A percentile compares a stretch with the other conserved stretches of the same genome.
Evolutionary conservation across 2,888 invertebrate genomes (phyloP).

Genomic region (Scelioninae gen. 2): DNA sequence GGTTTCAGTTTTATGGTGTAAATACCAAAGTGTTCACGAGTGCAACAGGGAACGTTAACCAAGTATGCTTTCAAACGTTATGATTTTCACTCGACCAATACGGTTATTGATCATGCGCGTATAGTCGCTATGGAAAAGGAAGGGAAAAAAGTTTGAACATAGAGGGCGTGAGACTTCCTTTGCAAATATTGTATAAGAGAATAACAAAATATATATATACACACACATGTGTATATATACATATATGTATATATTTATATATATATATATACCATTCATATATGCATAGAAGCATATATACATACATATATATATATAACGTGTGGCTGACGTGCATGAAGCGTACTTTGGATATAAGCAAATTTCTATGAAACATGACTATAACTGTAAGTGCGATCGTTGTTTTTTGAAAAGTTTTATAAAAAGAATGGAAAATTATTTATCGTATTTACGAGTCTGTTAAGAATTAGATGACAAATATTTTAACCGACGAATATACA

Average conservation of each 20-base stretch:
- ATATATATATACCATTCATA: too few species aligned
- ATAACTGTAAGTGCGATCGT: conserved; percentile 48
- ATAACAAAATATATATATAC: too few species aligned
- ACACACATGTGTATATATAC: too few species aligned
- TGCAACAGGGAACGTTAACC: conserved; percentile 20
- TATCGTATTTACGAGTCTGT: conserved; percentile 54
- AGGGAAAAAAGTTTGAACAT: too few species aligned
- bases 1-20: conserved; percentile 48
- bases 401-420: conserved; percentile 52
- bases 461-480: conserved; percentile 50
- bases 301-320: too few species aligned
- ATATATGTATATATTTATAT: too few species aligned
- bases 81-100: conserved; percentile 11
- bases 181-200: conserved; percentile 25
- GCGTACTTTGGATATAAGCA: conserved; percentile 20
- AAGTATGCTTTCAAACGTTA: conserved; percentile 8
- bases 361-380: conserved; percentile 45
- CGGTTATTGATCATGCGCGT: neutral
- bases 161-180: neutral
- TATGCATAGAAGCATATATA: too few species aligned
- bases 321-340: conserved; percentile 28
- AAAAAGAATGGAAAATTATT: conserved; percentile 46
- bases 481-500: conserved; percentile 52
- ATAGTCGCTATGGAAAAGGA: too few species aligned
- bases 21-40: conserved; percentile 65